Evolutionary conservation across 2,113 vertebrate genomes (phyloP).

Genomic region (Limnothrissa miodon): DNA sequence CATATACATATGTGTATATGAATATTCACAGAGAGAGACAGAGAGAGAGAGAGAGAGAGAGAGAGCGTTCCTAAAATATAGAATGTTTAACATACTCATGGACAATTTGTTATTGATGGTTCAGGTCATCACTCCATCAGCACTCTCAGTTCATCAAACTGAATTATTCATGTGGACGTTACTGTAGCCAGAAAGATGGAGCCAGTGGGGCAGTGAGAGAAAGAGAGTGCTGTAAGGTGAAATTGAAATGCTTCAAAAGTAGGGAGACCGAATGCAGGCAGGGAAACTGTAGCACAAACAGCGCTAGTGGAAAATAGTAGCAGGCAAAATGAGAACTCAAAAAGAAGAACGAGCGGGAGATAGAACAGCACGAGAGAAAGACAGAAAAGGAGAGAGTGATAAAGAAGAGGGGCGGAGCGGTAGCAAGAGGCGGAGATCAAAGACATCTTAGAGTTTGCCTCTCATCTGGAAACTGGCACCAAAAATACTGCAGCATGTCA

Average conservation of each 20-base stretch:
- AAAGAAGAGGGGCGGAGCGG: neutral
- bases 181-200: conserved; percentile 33
- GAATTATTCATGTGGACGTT: conserved; percentile 64
- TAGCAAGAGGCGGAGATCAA: conserved; percentile 43
- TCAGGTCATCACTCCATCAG: neutral
- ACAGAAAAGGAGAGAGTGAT: conserved; percentile 15
- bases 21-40: neutral
- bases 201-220: conserved; percentile 23
- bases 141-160: conserved; percentile 57
- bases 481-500: neutral
- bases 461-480: neutral
- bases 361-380: conserved; percentile 3
- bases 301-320: too few species aligned
- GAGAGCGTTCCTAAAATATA: neutral
- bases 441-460: conserved; percentile 2
- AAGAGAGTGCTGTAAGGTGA: neutral
- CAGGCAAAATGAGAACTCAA: too few species aligned
- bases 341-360: neutral
- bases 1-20: too few species aligned
- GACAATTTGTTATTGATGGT: neutral
- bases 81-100: conserved; percentile 22
- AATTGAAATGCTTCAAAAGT: neutral
- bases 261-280: neutral
- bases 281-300: too few species aligned
- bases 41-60: neutral